These are phyloP conservation scores for Austrofundulus limnaeus DNA, from an alignment of 2,113 vertebrate species.

Conservation along the genomic window DNA sequence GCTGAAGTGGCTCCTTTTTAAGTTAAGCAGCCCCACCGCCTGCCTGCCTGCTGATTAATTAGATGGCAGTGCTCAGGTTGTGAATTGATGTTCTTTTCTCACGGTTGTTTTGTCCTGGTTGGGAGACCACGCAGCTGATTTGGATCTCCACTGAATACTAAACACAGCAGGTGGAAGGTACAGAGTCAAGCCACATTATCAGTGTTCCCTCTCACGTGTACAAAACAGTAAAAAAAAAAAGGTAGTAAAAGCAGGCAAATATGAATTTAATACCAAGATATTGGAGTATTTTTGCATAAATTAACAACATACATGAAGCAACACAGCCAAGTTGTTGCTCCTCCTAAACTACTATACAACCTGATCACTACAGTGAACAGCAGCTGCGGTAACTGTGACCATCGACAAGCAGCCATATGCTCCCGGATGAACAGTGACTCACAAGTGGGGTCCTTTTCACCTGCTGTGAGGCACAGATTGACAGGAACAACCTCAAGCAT, in stretches of 20 bases:
- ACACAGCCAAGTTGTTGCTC: no score
- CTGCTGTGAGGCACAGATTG: no score
- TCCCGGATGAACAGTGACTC: no score
- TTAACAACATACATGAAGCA: no score
- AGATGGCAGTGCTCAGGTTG: conserved; percentile 52
- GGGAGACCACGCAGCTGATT: conserved; percentile 46
- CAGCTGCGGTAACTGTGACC: no score
- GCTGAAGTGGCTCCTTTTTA: conserved; percentile 57
- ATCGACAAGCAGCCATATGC: no score
- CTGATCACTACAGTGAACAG: no score
- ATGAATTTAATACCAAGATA: conserved; percentile 1
- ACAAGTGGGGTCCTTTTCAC: no score
- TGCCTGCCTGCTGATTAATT: conserved; percentile 62
- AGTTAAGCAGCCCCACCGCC: conserved; percentile 56
- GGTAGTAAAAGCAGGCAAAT: neutral
- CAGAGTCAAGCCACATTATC: conserved; percentile 13
- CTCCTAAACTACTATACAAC: no score
- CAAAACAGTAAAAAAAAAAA: conserved; percentile 14
- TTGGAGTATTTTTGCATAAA: neutral
- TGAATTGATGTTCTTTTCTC: conserved; percentile 70
- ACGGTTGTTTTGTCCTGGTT: conserved; percentile 49
- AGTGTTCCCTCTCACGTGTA: conserved; percentile 13
- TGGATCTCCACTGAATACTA: conserved; percentile 43
- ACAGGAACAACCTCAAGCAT: no score
- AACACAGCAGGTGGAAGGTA: conserved; percentile 53